phyloP scores from a whole-genome alignment of 1,140 invertebrate genomes.

The Lerema accius region DNA sequence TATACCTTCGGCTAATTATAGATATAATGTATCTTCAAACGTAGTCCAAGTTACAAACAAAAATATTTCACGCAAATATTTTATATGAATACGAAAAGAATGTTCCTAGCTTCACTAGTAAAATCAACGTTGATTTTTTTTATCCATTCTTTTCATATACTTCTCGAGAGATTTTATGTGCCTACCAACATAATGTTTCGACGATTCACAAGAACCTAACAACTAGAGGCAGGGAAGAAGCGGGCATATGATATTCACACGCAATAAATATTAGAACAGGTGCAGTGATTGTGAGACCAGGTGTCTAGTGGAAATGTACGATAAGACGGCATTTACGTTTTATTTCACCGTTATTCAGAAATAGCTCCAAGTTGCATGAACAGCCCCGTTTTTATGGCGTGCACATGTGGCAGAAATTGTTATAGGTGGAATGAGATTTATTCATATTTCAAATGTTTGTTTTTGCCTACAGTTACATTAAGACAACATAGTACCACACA shows the following conservation, averaged over 20 bases:
- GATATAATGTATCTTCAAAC: no score
- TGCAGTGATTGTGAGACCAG: constrained; percentile 70
- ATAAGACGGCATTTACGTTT: constrained; percentile 43
- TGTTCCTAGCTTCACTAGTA: no score
- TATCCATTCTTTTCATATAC: no score
- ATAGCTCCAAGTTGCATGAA: constrained; percentile 19
- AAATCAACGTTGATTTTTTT: no score
- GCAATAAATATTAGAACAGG: constrained; percentile 81
- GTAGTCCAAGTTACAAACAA: no score
- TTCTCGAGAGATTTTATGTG: constrained; percentile 2
- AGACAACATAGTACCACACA: no score
- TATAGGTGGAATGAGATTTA: constrained; percentile 2
- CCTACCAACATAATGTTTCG: constrained; percentile 16
- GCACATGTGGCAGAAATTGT: constrained; percentile 10
- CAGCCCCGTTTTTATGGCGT: constrained; percentile 15
- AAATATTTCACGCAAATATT: no score
- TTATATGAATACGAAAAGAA: no score
- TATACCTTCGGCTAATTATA: background rate
- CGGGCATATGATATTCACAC: constrained; percentile 76
- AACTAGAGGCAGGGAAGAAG: constrained; percentile 51
- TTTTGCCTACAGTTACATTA: background rate
- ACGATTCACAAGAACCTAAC: constrained; percentile 10
- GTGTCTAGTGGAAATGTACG: constrained; percentile 42
- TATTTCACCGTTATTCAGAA: constrained; percentile 34
- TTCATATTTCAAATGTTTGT: background rate